phyloP scores from a whole-genome alignment of 2,888 invertebrate species.

The Cantharis nigra region DNA sequence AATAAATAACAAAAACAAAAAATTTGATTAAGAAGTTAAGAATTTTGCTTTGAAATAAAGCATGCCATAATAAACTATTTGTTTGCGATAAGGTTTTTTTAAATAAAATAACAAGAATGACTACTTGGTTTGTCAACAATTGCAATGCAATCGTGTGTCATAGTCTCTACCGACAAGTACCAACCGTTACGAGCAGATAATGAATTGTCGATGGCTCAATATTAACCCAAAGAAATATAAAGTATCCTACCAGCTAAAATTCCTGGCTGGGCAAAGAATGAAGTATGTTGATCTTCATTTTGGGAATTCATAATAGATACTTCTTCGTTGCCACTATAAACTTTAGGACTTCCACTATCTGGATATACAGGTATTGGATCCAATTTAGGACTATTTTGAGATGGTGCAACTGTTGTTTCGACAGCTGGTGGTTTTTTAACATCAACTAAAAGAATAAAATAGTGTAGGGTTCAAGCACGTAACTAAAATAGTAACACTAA shows the following conservation, averaged over 20 bases:
- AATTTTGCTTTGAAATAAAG: no score
- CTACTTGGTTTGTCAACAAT: background rate
- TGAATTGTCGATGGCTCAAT: background rate
- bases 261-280: conserved; percentile 94
- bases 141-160: no score
- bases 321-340: conserved; percentile 56
- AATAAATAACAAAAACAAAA: background rate
- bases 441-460: conserved; percentile 15
- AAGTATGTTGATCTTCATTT: conserved; percentile 82
- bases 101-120: no score
- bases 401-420: conserved; percentile 34
- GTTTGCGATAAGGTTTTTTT: no score
- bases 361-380: conserved; percentile 9
- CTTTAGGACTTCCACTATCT: conserved; percentile 26
- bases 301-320: conserved; percentile 81
- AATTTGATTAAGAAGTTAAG: no score
- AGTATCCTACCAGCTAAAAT: conserved; percentile 79
- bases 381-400: conserved; percentile 17
- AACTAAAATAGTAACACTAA: background rate
- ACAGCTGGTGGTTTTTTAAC: conserved; percentile 20
- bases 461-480: background rate
- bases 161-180: background rate
- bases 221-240: background rate
- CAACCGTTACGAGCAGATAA: background rate
- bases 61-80: no score